Base-by-base conservation (phyloP, 92 coral and sea anemone species). In the Siderastrea radians region DNA sequence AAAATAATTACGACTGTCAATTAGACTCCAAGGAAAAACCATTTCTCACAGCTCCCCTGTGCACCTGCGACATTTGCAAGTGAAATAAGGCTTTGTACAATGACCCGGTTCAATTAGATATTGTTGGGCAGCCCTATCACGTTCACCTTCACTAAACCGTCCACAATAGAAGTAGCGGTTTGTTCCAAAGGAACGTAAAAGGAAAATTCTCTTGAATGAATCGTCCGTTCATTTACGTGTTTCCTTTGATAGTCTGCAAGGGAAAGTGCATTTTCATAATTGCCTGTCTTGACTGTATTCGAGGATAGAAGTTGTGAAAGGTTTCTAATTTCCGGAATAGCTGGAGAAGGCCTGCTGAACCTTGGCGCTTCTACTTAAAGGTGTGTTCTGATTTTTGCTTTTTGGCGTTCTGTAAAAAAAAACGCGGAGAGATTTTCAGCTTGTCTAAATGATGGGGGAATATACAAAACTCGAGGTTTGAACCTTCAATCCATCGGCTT, bases 31-130 rank as follows among this genome's bases (percentile, higher is more conserved):
- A 73, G 88, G 86, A 74, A 78, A 92, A 94, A 77, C 95, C 82
- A 84, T 92, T 92, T 78, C 82, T 78, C 84, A 75, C 90, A 76
- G 66, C 84, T 74, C 79, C 38, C 78, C 57, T 63, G 60, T 93
- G 91, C 98, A 95, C 98, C 98, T 95, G 98, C 98, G 84, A 62
- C 77, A 95, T 95, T 95, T 95, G 95, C 96, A 95, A 93, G 96
- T 95, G 94, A 93, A 95, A 95, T 95, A 68, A 84, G 89, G 54
- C 74, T 54, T 86, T 73, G 61, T 85, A 82, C 95, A 89, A 89
- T 85, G 91, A 75, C 90, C 84, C 49, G 82, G 81, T 79, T 94
- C 89, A 92, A 91, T 89, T 86, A 86, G 93, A 86, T 86, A 91
- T 86, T 91, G 93, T 85, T 61, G 72, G 83, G 79, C 45, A 80